These are phyloP conservation scores for Patagioenas fasciata DNA, from an alignment of 2,113 vertebrate genomes.

Conservation along the genomic window DNA sequence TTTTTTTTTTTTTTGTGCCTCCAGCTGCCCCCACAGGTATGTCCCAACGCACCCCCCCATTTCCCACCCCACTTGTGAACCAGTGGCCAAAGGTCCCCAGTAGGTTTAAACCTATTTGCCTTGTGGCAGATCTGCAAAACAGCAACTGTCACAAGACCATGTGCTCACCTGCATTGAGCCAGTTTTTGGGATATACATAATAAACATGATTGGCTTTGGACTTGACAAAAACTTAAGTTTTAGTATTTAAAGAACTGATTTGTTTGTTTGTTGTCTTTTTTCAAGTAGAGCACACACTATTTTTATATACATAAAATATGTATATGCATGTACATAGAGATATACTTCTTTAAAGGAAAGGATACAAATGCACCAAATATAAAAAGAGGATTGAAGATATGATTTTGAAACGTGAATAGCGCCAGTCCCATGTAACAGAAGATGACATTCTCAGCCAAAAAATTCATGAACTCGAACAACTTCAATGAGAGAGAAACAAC, in stretches of 20 bases:
- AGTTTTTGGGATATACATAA: background rate
- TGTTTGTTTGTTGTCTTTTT: background rate
- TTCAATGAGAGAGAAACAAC: constrained; percentile 72
- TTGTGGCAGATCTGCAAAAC: background rate
- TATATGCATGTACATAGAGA: fast-evolving
- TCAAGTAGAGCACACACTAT: background rate
- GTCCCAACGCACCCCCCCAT: background rate
- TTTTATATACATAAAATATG: background rate
- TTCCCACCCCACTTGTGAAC: background rate
- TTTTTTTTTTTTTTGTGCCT: background rate
- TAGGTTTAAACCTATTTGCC: background rate
- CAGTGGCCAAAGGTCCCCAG: background rate
- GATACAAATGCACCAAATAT: constrained; percentile 87
- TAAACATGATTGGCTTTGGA: background rate
- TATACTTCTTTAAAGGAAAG: constrained; percentile 68
- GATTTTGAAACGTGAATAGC: constrained; percentile 83
- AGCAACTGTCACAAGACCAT: background rate
- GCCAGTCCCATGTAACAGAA: constrained; percentile 88
- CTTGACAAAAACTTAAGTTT: background rate
- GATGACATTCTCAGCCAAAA: constrained; percentile 89
- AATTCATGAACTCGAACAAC: constrained; percentile 90
- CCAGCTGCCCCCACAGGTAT: background rate
- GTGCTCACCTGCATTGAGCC: background rate
- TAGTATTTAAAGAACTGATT: background rate
- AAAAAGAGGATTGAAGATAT: constrained; percentile 83